Evolutionary conservation across 2,888 invertebrate genomes (phyloP), one percentile per base, ranked within the genome.

Genomic region (Acheta domesticus): DNA sequence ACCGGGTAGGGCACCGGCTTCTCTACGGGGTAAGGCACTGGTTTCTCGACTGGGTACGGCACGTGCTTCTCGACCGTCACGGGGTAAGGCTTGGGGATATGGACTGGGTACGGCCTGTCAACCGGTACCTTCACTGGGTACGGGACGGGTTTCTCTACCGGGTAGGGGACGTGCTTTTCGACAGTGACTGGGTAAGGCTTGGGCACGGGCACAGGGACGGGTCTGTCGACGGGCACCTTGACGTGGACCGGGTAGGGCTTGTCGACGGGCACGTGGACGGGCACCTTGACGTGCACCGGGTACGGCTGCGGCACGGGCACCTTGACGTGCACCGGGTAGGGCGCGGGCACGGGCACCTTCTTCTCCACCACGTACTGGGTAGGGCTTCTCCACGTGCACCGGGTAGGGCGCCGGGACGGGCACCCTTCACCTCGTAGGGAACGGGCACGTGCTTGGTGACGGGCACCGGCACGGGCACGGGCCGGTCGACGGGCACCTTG

Each of bases 401-500:
- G 82, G 82, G 79, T 82, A 82, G 16, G 82, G 82, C 83, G 91
- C 91, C 73, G 92, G 92, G 81, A 93, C 92, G 77, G 77, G 81
- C n/a, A 81, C 79, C 76, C n/a, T 81, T 81, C 49, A 81, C 81
- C 76, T 92, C 92, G 86, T 81, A 81, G 62, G 82, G 82, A 85
- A 92, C 92, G 83, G 94, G 94, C 82, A 94, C 92, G 86, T 93
- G 94, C 89, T 94, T 94, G 86, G 93, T 90, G 79, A 94, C 92
- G 84, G 91, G 90, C 73, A 89, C 93, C 88, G 93, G 93, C 83
- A 94, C 93, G 84, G 93, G 92, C 85, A 91, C 91, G 75, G 93
- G 93, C 16, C 81, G 74, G 62, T 82, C 81, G 21, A 81, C 77
- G 82, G 83, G 80, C 80, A 93, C 92, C 86, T 93, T 93, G 80